These are phyloP conservation scores for Agrotis ipsilon DNA, from an alignment of 2,888 invertebrate genomes.

Conservation along the genomic window DNA sequence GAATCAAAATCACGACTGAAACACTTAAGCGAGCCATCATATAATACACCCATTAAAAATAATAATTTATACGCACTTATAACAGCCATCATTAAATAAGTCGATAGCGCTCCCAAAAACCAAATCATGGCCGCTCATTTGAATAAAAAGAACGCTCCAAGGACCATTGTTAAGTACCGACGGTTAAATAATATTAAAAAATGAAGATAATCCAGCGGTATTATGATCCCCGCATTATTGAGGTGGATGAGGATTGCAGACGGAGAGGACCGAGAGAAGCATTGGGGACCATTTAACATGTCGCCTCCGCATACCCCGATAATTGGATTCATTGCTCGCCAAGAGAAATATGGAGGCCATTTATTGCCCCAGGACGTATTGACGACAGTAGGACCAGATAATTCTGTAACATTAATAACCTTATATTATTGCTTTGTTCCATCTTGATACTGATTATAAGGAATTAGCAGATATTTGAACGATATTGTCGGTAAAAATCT, in stretches of 20 bases:
- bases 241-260: slow-evolving; percentile 58
- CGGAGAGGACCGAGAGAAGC: slow-evolving; percentile 70
- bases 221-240: slow-evolving; percentile 69
- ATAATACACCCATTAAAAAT: slow-evolving; percentile 20
- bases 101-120: slow-evolving; percentile 33
- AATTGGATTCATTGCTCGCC: slow-evolving; percentile 88
- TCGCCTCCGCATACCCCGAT: slow-evolving; percentile 82
- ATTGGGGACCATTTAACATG: slow-evolving; percentile 85
- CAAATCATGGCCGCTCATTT: slow-evolving; percentile 47
- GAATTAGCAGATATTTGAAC: slow-evolving; percentile 47
- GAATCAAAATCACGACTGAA: neutral
- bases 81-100: slow-evolving; percentile 45
- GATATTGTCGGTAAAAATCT: slow-evolving; percentile 33
- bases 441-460: slow-evolving; percentile 52
- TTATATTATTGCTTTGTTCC: slow-evolving; percentile 59
- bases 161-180: slow-evolving; percentile 39
- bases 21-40: slow-evolving; percentile 3
- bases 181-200: slow-evolving; percentile 55
- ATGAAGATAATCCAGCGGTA: slow-evolving; percentile 55
- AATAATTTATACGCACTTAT: slow-evolving; percentile 20
- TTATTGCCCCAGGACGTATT: slow-evolving; percentile 78
- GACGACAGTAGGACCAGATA: slow-evolving; percentile 69
- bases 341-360: slow-evolving; percentile 83
- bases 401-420: slow-evolving; percentile 66
- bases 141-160: slow-evolving; percentile 44